phyloP scores from a whole-genome alignment of 2,797 vertebrate genomes.

The Girardinus metallicus region DNA sequence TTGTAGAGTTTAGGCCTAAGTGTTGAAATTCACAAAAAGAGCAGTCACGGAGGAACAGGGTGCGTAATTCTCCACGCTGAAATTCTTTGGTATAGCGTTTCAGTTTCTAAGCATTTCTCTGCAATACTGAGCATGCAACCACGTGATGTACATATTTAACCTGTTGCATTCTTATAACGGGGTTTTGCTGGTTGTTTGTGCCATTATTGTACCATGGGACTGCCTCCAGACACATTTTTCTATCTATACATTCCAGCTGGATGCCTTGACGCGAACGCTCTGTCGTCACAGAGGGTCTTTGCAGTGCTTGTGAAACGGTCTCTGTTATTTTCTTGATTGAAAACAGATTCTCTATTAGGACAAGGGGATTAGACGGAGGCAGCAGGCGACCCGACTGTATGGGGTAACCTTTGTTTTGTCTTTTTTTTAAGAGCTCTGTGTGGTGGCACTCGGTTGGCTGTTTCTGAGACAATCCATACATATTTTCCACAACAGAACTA shows the following conservation, averaged over 20 bases:
- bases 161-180: slow-evolving; percentile 48
- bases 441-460: slow-evolving; percentile 52
- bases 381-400: slow-evolving; percentile 43
- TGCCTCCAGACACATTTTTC: slow-evolving; percentile 74
- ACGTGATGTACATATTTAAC: slow-evolving; percentile 68
- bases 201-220: slow-evolving; percentile 67
- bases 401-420: slow-evolving; percentile 12
- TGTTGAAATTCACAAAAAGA: not conserved
- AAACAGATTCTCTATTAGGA: slow-evolving; percentile 21
- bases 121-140: slow-evolving; percentile 35
- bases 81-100: slow-evolving; percentile 34
- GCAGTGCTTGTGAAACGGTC: slow-evolving; percentile 34
- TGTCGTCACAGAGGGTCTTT: slow-evolving; percentile 47
- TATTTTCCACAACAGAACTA: slow-evolving; percentile 61
- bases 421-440: slow-evolving; percentile 25
- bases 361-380: slow-evolving; percentile 30
- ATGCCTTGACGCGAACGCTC: slow-evolving; percentile 76
- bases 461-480: slow-evolving; percentile 82
- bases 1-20: slow-evolving; percentile 7
- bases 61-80: not conserved
- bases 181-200: slow-evolving; percentile 48
- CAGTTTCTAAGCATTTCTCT: slow-evolving; percentile 36
- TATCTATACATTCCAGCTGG: slow-evolving; percentile 82
- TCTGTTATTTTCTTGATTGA: slow-evolving; percentile 37
- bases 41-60: slow-evolving; percentile 4